Base-by-base conservation (phyloP, 2,797 vertebrate genomes). In the Hipposideros larvatus region DNA sequence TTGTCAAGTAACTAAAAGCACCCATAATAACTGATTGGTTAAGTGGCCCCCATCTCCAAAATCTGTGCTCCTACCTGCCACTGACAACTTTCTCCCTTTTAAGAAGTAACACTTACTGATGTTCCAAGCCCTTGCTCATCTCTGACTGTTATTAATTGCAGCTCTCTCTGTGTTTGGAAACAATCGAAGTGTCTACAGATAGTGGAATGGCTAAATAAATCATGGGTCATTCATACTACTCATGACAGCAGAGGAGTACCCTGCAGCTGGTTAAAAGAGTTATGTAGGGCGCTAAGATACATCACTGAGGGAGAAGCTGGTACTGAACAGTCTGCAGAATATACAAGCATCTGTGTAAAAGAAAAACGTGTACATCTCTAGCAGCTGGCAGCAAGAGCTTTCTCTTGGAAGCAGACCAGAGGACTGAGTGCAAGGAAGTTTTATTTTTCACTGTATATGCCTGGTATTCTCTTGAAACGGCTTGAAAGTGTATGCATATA, bases 111-210 rank as follows among this genome's bases (percentile, higher is more conserved):
- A 71, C 21, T 8, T 80, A 26, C 68, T 15, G 43, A 66, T 71
- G 43, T 22, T 53, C 61, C 78, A 96, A 7, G 15, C 37, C 11
- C 10, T 11, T n/a, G 59, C 31, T 55, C 66, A 43, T 43, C 34
- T 34, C 26, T 28, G 51, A 92, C 31, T 68, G 1, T 31, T 89
- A 28, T 31, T 63, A 57, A 41, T 51, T 68, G 53, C 18, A 91
- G 46, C 22, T 82, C 71, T 68, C 19, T 91, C 55, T 80, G 66
- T 85, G 21, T 26, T 94, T 71, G 84, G 74, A 89, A 89, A 46
- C 61, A 77, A 31, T 9, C 28, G 14, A 71, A 37, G 28, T 75
- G n/a, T 70, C 37, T 90, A 31, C 21, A 16, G 55, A 22, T 48
- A 71, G 79, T 0, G 0, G 57, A 31, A 61, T 71, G 34, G 6